Percentiles rank a stretch among this genome's conserved stretches.
Evolutionary conservation across 2,797 vertebrate species (phyloP).

Genomic region (Alectoris magna): DNA sequence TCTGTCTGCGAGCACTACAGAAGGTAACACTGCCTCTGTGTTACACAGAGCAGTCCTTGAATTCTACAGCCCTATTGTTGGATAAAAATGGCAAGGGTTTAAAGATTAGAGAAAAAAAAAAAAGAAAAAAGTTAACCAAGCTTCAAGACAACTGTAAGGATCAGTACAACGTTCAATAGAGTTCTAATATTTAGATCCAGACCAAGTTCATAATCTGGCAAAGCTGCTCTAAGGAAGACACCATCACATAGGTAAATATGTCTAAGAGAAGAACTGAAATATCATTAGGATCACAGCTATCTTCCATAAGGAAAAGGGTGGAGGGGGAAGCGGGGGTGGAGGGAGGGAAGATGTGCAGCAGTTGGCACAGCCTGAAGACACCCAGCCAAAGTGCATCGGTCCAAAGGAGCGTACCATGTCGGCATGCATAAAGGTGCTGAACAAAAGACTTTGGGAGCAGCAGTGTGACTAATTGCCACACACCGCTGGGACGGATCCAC

Average conservation of each 20-base stretch:
- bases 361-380: background rate
- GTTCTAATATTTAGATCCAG: constrained; percentile 2
- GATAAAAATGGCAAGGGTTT: constrained; percentile 17
- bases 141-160: background rate
- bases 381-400: background rate
- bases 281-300: background rate
- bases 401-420: background rate
- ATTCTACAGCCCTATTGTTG: background rate
- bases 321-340: background rate
- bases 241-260: background rate
- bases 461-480: background rate
- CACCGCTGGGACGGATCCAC: background rate
- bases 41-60: background rate
- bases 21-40: background rate
- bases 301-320: background rate
- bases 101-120: background rate
- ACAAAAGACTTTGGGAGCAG: background rate
- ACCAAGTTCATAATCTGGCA: background rate
- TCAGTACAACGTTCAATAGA: background rate
- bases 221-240: background rate
- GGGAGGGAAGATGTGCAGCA: background rate
- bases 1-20: background rate
- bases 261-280: constrained; percentile 41
- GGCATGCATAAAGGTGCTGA: background rate
- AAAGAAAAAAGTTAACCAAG: background rate